phyloP scores from a whole-genome alignment of 2,888 invertebrate species.

The Drosophila cracens region DNA sequence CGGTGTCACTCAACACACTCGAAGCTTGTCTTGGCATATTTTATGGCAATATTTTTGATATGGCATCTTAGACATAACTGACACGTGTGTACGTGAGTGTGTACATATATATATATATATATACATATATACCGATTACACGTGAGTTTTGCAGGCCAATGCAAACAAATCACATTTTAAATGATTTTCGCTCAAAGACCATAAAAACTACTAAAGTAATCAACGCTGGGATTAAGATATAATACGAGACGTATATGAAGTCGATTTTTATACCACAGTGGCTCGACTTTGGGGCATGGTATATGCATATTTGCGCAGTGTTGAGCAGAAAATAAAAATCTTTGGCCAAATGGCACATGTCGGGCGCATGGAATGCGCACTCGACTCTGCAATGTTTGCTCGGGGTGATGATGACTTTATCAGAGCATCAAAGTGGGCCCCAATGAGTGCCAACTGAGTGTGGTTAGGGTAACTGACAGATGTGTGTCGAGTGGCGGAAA shows the following conservation, averaged over 20 bases:
- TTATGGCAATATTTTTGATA: slow-evolving; percentile 74
- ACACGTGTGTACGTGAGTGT: slow-evolving; percentile 5
- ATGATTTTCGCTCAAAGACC: background rate
- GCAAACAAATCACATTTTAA: slow-evolving; percentile 34
- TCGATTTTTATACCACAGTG: background rate
- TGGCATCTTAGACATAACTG: slow-evolving; percentile 46
- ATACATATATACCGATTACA: slow-evolving; percentile 41
- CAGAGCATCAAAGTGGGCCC: slow-evolving; percentile 18
- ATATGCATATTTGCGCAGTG: slow-evolving; percentile 19
- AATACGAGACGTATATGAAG: background rate
- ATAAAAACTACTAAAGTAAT: background rate
- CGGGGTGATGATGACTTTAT: slow-evolving; percentile 42
- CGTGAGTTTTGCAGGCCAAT: slow-evolving; percentile 48
- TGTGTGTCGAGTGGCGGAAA: slow-evolving; percentile 62
- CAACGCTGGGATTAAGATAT: background rate
- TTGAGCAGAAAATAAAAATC: slow-evolving; percentile 27
- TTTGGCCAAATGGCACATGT: slow-evolving; percentile 51
- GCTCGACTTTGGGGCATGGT: slow-evolving; percentile 1
- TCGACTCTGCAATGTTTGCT: slow-evolving; percentile 48
- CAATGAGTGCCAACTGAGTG: background rate
- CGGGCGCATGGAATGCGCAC: slow-evolving; percentile 30
- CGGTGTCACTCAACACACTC: slow-evolving; percentile 66
- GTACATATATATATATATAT: background rate
- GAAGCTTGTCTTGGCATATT: slow-evolving; percentile 60
- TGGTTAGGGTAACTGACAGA: slow-evolving; percentile 27